Base-by-base conservation (phyloP, 2,113 vertebrate species). In the Mustela nigripes region DNA sequence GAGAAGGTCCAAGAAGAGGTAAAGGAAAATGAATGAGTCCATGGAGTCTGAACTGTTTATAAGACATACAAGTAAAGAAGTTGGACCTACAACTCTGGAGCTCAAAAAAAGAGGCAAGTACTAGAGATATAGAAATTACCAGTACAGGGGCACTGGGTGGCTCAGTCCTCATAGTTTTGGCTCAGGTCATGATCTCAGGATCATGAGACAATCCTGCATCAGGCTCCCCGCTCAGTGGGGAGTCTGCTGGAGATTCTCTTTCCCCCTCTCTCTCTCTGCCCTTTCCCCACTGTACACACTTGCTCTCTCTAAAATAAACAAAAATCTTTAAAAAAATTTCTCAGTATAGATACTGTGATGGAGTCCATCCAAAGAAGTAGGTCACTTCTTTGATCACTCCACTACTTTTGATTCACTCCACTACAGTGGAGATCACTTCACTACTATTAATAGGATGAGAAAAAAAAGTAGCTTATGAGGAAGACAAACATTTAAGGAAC, bases 401-500 rank as follows among this genome's bases (percentile, higher is more conserved):
- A 58, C 39, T 7, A 56, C 11, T 80, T 42, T 42, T 42, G 42
- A 42, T 4, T 42, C 42, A 42, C 42, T 42, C 42, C 42, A 42
- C 42, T 42, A 42, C 42, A 42, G 4, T 42, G 42, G 80, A 58
- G 42, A 76, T 62, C 42, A 81, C 60, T 85, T 39, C 84, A 58
- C 39, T 7, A 56, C 11, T 80, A 48, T 28, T 18, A 88, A 53
- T 31, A 92, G 36, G 48, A 94, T 45, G 28, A 95, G 39, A 33
- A 80, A 10, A 81, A 39, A 92, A 91, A 87, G 65, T 56, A 45
- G 83, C 24, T 58, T 76, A 36, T 22, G 18, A 95, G 11, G 56
- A 96, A 76, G 9, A 88, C 19, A 80, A 85, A 82, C 31, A 92
- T 85, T 95, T 85, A 91, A 89, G 50, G 26, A 53, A 79, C 8